A percentile compares a stretch with the other conserved stretches of the same genome.
Evolutionary conservation across 2,113 vertebrate species (phyloP).

Genomic region (Sylvilagus bachmani): DNA sequence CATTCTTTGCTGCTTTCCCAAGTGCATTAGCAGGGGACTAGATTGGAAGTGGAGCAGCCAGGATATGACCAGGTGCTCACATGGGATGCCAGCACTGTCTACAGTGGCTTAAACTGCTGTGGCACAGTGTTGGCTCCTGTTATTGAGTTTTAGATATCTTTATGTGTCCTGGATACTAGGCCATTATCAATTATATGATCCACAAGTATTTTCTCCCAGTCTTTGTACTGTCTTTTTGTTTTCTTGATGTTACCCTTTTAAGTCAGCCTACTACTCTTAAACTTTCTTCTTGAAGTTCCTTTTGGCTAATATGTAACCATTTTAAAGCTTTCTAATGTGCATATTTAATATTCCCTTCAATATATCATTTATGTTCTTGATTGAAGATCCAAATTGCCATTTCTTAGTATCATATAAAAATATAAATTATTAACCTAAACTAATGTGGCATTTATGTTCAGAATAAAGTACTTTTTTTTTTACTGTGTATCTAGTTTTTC

Average conservation of each 20-base stretch:
- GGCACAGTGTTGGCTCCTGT: not conserved
- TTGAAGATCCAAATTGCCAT: not conserved
- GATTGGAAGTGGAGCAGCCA: no score
- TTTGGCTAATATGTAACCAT: not conserved
- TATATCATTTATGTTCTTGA: not conserved
- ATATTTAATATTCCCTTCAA: not conserved
- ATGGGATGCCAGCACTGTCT: no score
- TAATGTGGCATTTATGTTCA: not conserved
- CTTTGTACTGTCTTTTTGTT: not conserved
- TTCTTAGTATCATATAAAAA: conserved; percentile 40
- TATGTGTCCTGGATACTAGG: not conserved
- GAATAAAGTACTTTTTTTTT: not conserved
- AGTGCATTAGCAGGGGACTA: no score
- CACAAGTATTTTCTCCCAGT: not conserved
- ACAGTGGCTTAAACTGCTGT: no score
- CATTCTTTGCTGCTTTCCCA: no score
- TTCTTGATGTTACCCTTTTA: not conserved
- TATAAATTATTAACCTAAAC: conserved; percentile 4
- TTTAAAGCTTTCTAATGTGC: not conserved
- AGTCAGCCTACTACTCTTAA: not conserved
- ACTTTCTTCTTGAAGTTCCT: conserved; percentile 8
- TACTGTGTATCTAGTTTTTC: no score
- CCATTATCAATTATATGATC: not conserved
- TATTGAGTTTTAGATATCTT: not conserved
- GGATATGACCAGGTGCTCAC: no score